Conservation (phyloP, 2,797 vertebrate species). For the Valencia hispanica region DNA sequence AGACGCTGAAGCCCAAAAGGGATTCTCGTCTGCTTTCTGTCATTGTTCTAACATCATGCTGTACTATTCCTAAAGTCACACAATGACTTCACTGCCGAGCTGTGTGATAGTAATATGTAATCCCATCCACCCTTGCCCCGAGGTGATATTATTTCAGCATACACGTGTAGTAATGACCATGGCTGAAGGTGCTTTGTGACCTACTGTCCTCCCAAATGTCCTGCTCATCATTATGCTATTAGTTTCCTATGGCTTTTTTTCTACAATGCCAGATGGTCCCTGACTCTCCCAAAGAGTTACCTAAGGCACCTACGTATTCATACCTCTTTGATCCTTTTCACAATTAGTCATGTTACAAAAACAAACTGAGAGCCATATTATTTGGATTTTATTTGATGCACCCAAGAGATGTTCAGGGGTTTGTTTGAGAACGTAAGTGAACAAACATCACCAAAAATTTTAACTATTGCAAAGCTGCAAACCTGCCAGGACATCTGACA, state of each 20-base stretch:
- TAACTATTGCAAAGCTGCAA: background rate
- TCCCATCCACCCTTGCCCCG: slow-evolving; percentile 35
- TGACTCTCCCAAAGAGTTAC: background rate
- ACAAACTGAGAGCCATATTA: background rate
- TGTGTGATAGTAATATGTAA: slow-evolving; percentile 40
- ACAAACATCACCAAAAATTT: background rate
- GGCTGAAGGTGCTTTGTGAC: slow-evolving; percentile 59
- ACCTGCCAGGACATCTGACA: too few relatives aligned
- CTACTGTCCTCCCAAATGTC: slow-evolving; percentile 62
- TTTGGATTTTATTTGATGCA: background rate
- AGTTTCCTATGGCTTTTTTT: slow-evolving; percentile 45
- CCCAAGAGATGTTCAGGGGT: background rate
- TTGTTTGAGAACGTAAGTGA: background rate
- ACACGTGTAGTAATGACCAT: slow-evolving; percentile 45
- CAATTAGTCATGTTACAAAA: background rate
- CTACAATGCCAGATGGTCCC: slow-evolving; percentile 2
- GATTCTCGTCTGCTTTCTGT: slow-evolving; percentile 35
- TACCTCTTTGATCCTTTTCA: background rate
- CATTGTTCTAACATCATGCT: slow-evolving; percentile 40
- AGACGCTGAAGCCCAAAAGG: slow-evolving; percentile 42
- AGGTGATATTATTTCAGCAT: slow-evolving; percentile 50
- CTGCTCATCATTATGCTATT: slow-evolving; percentile 69
- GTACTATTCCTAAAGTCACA: slow-evolving; percentile 39
- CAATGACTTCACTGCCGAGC: slow-evolving; percentile 37
- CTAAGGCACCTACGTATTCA: background rate